These are phyloP conservation scores for Chloromyia formosa DNA, from an alignment of 2,888 invertebrate species.

Conservation along the genomic window DNA sequence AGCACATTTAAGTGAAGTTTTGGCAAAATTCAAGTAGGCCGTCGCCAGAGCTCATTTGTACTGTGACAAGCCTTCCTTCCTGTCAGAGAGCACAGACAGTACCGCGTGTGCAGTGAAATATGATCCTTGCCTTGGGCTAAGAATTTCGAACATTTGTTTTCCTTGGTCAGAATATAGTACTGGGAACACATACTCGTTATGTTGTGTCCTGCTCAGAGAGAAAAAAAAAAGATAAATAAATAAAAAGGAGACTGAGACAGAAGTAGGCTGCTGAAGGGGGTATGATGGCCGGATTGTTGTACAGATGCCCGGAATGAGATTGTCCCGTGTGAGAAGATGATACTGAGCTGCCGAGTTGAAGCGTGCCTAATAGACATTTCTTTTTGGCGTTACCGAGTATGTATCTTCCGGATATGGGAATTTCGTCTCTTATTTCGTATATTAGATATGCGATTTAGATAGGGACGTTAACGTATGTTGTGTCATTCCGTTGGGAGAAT, in stretches of 20 bases:
- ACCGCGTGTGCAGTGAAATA: conserved; percentile 34
- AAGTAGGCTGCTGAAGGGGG: too few species aligned
- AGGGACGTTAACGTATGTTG: background rate
- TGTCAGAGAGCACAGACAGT: conserved; percentile 10
- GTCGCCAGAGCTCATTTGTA: conserved; percentile 33
- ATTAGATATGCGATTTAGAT: conserved; percentile 3
- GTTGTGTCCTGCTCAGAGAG: too few species aligned
- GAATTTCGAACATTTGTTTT: conserved; percentile 41
- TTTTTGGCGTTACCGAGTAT: conserved; percentile 34
- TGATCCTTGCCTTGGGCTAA: conserved; percentile 40
- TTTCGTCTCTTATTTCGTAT: conserved; percentile 33
- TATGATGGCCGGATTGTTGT: background rate
- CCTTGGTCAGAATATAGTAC: background rate
- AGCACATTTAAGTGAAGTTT: background rate
- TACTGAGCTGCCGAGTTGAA: background rate
- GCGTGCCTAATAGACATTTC: conserved; percentile 37
- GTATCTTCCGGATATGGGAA: conserved; percentile 23
- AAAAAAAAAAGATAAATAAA: too few species aligned
- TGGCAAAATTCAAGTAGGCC: conserved; percentile 27
- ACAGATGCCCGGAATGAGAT: background rate
- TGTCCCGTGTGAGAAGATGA: background rate
- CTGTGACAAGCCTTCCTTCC: conserved; percentile 40
- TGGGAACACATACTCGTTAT: background rate
- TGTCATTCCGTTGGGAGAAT: background rate
- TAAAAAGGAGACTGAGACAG: too few species aligned